Evolutionary conservation across 2,113 vertebrate species (phyloP).

Genomic region (Nycticebus coucang): DNA sequence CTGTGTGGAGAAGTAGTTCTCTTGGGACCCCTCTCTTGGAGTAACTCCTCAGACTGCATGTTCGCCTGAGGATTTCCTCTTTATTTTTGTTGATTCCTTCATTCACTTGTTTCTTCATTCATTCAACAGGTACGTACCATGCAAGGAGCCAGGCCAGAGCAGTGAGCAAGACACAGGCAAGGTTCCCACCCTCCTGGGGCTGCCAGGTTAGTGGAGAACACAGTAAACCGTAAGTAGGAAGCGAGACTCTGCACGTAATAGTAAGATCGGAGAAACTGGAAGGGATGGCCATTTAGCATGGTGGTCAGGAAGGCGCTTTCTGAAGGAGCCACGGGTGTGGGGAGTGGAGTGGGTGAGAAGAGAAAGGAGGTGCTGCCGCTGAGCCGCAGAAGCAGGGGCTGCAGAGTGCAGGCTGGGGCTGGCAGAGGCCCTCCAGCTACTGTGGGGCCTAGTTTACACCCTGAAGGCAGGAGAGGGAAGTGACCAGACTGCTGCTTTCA

Average conservation of each 20-base stretch:
- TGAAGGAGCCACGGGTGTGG: background rate
- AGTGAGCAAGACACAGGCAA: background rate
- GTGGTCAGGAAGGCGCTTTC: background rate
- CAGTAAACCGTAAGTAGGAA: background rate
- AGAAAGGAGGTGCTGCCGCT: fast-evolving
- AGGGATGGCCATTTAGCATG: background rate
- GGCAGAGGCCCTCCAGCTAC: background rate
- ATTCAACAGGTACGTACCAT: background rate
- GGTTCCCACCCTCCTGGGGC: background rate
- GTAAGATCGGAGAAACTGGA: background rate
- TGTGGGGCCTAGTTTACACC: background rate
- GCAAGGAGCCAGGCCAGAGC: background rate
- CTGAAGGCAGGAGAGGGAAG: background rate
- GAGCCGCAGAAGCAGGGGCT: background rate
- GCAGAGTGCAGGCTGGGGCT: background rate
- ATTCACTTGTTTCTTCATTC: background rate
- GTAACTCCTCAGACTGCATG: background rate
- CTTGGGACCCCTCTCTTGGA: background rate
- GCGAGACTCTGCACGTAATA: background rate
- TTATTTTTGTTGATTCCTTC: background rate
- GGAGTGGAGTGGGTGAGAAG: background rate
- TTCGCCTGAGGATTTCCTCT: background rate
- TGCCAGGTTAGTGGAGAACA: background rate
- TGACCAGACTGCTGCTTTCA: background rate
- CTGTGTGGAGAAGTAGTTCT: background rate